A percentile compares a stretch with the other conserved stretches of the same genome.
Evolutionary conservation across 2,888 invertebrate species (phyloP).

Genomic region (Tolmerus cingulatus): DNA sequence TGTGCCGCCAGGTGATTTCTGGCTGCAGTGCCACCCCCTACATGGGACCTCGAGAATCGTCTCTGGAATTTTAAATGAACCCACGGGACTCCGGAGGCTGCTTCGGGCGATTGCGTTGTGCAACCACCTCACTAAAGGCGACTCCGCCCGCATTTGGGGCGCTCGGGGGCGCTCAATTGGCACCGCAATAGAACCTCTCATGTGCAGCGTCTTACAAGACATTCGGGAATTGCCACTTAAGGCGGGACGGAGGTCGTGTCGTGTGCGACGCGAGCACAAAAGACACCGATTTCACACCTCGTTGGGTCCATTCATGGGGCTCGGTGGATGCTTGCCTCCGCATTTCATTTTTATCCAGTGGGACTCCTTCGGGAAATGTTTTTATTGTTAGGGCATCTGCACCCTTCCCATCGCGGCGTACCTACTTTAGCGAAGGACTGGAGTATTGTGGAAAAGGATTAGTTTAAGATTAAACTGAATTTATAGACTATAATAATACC

Average conservation of each 20-base stretch:
- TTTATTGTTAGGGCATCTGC: not conserved
- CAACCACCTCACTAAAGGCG: not conserved
- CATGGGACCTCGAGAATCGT: not conserved
- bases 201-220: not conserved
- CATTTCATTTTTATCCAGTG: not conserved
- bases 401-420: not conserved
- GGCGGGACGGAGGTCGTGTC: not conserved
- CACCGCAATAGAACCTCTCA: not conserved
- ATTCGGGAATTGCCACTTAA: not conserved
- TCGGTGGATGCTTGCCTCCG: not conserved
- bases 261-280: not conserved
- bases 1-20: not conserved
- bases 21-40: not conserved
- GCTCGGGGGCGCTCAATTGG: not conserved
- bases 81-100: not conserved
- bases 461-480: not conserved
- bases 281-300: not conserved
- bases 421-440: not conserved
- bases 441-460: not conserved
- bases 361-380: not conserved
- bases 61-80: not conserved
- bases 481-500: not conserved
- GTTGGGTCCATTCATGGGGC: not conserved
- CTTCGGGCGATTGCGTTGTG: not conserved
- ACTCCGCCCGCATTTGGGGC: not conserved